Conservation (phyloP, 2,888 invertebrate species). For the Deilephila elpenor region DNA sequence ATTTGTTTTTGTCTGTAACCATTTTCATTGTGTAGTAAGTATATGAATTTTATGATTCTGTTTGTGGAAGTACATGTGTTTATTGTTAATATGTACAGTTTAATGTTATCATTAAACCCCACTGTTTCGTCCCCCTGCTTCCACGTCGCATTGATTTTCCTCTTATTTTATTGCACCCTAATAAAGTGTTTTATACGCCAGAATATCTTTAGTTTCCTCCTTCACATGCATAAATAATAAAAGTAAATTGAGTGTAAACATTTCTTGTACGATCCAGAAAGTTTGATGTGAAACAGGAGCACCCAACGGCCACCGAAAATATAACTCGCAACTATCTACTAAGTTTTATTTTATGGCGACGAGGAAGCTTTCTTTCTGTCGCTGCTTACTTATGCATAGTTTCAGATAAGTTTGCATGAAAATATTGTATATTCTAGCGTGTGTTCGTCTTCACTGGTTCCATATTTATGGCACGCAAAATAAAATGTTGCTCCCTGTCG, state of each 20-base stretch:
- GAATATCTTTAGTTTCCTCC: constrained; percentile 19
- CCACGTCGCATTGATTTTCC: constrained; percentile 14
- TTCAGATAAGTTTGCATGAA: constrained; percentile 80
- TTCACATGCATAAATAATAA: constrained; percentile 20
- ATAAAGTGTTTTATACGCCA: constrained; percentile 23
- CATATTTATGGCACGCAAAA: constrained; percentile 83
- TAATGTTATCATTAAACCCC: neutral
- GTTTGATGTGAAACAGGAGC: constrained; percentile 27
- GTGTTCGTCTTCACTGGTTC: constrained; percentile 72
- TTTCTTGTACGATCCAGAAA: constrained; percentile 8
- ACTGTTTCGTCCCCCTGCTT: neutral
- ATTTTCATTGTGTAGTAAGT: no score
- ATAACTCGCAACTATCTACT: constrained; percentile 33
- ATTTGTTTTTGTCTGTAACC: no score
- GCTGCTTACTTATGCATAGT: constrained; percentile 80
- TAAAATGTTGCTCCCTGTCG: constrained; percentile 78
- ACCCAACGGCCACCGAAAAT: constrained; percentile 42
- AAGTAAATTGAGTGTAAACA: constrained; percentile 27
- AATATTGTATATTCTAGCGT: constrained; percentile 70
- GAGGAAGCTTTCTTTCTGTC: constrained; percentile 61
- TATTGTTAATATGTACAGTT: neutral
- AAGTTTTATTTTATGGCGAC: constrained; percentile 61
- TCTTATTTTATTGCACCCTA: constrained; percentile 24
- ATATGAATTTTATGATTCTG: no score
- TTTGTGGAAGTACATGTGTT: no score